Evolutionary conservation across 2,113 vertebrate genomes (phyloP).

Genomic region (Pampusana beccarii): DNA sequence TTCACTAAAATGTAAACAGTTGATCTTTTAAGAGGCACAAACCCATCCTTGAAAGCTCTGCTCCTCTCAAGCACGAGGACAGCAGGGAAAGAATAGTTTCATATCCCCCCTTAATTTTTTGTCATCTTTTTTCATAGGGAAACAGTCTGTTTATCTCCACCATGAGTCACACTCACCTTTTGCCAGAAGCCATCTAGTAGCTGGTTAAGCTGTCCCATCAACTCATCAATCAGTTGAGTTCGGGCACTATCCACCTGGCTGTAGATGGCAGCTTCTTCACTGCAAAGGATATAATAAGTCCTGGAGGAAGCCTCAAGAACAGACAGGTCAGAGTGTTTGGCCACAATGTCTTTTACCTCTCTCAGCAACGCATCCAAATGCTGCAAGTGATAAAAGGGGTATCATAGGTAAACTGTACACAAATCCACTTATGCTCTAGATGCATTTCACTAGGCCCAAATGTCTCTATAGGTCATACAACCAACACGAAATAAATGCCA

Average conservation of each 20-base stretch:
- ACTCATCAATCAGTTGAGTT: slow-evolving; percentile 78
- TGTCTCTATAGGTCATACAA: neutral
- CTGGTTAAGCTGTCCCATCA: slow-evolving; percentile 74
- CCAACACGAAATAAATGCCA: neutral
- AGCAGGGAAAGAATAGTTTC: neutral
- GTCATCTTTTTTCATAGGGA: neutral
- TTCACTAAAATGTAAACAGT: neutral
- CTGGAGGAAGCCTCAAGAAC: slow-evolving; percentile 84
- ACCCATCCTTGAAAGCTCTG: neutral
- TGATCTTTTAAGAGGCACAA: neutral
- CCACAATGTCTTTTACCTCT: slow-evolving; percentile 75
- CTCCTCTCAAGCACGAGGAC: neutral
- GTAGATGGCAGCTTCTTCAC: slow-evolving; percentile 63
- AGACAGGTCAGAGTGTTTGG: slow-evolving; percentile 69
- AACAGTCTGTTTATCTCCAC: neutral
- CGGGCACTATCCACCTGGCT: slow-evolving; percentile 59
- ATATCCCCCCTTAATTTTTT: neutral
- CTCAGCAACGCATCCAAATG: slow-evolving; percentile 76
- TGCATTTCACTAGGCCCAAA: neutral
- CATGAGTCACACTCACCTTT: slow-evolving; percentile 68
- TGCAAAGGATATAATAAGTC: slow-evolving; percentile 77
- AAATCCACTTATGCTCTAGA: neutral
- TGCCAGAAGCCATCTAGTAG: slow-evolving; percentile 71
- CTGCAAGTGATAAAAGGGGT: slow-evolving; percentile 63
- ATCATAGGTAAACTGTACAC: neutral